Percentiles rank a stretch among this genome's conserved stretches.
Evolutionary conservation across 2,797 vertebrate species (phyloP).

Genomic region (Pseudotriccus pelzelni): DNA sequence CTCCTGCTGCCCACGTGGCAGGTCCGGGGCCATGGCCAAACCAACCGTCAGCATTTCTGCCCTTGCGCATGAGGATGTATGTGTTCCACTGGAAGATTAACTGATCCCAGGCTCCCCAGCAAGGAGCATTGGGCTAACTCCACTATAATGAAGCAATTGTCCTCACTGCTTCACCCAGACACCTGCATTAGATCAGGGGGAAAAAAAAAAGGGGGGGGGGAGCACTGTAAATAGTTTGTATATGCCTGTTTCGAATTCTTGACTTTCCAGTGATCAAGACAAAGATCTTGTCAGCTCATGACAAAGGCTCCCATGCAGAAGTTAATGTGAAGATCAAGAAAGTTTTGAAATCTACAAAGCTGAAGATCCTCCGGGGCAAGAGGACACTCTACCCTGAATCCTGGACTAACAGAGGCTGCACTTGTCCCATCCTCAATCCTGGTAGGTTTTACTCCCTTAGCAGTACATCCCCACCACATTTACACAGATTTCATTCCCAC

Average conservation of each 20-base stretch:
- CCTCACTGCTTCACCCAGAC: background rate
- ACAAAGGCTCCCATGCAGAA: slow-evolving; percentile 95
- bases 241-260: slow-evolving; percentile 41
- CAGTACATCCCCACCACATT: background rate
- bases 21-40: background rate
- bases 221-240: background rate
- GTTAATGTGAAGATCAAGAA: slow-evolving; percentile 97
- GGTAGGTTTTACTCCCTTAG: slow-evolving; percentile 75
- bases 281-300: slow-evolving; percentile 94
- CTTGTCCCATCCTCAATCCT: slow-evolving; percentile 95
- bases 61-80: fast-evolving
- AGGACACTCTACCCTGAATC: slow-evolving; percentile 93
- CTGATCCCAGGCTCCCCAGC: background rate
- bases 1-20: fast-evolving
- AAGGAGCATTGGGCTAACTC: background rate
- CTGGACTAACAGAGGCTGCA: slow-evolving; percentile 95
- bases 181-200: background rate
- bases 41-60: background rate
- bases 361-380: slow-evolving; percentile 86
- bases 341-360: slow-evolving; percentile 89
- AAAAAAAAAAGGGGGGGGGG: background rate
- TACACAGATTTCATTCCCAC: background rate
- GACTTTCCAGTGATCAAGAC: slow-evolving; percentile 87
- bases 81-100: fast-evolving
- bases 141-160: background rate